Evolutionary conservation across 2,797 vertebrate genomes (phyloP), one percentile per base, ranked within the genome.

Genomic region (Rhinophrynus dorsalis): DNA sequence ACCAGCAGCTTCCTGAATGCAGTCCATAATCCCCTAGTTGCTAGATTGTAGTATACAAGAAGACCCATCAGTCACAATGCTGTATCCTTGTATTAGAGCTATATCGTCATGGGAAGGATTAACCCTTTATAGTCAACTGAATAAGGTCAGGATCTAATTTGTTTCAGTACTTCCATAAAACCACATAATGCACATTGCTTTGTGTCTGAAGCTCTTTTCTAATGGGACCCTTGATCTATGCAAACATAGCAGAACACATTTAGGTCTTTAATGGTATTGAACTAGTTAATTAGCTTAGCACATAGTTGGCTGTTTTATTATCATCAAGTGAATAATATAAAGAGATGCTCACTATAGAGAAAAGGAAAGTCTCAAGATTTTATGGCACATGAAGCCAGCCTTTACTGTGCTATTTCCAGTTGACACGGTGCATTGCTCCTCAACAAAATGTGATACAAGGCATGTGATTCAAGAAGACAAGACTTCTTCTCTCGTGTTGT

Each of bases 401-500:
- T 66, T 73, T 26, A 27, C 62, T 21, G 33, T 47, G 45, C 55
- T 66, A 33, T 59, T 52, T 60, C 23, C 55, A 44, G 33, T n/a
- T 38, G 62, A 66, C 55, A 66, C 37, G 55, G 62, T 72, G 61
- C 54, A 66, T 66, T 65, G 69, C 69, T 52, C 47, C 47, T 65
- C 61, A 73, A 59, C 47, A 52, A 73, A n/a, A 72, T 65, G 60
- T 72, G 68, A 65, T 66, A 59, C 9, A 21, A 35, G 66, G 51
- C 69, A 73, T 58, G 68, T 52, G 45, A 73, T 66, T 59, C 44
- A 66, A 45, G 55, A 59, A 58, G 54, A 73, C 69, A 73, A 66
- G 47, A 62, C 45, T 58, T 51, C 57, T 54, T 38, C 57, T 26
- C 29, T 40, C n/a, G 20, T 24, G 58, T 27, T 66, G 35, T 52